Conservation (phyloP, 2,888 invertebrate species). For the Nycteola revayana region DNA sequence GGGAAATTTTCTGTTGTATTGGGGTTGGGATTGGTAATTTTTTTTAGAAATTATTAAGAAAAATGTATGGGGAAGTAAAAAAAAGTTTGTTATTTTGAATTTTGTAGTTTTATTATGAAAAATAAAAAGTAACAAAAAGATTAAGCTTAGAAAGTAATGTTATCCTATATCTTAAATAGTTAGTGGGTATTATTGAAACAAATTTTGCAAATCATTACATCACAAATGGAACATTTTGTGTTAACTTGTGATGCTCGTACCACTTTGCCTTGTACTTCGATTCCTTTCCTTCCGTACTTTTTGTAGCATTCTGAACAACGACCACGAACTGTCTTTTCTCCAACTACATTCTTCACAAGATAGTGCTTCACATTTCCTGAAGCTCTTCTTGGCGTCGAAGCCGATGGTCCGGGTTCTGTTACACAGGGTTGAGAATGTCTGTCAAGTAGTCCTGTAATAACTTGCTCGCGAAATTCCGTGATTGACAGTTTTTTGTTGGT, state of each 20-base stretch:
- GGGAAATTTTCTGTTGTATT: slow-evolving; percentile 3
- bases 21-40: slow-evolving; percentile 4
- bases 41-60: not conserved
- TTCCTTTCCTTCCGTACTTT: slow-evolving; percentile 4
- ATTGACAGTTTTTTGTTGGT: slow-evolving; percentile 12
- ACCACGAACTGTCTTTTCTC: slow-evolving; percentile 1
- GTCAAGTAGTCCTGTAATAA: slow-evolving; percentile 1
- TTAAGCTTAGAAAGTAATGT: too few relatives aligned
- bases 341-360: slow-evolving; percentile 1
- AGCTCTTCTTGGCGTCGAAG: slow-evolving; percentile 1
- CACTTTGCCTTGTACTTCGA: slow-evolving; percentile 1
- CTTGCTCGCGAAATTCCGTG: slow-evolving; percentile 16
- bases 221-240: slow-evolving; percentile 8
- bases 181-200: not conserved
- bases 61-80: not conserved
- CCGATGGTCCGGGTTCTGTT: not conserved
- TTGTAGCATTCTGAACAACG: slow-evolving; percentile 6
- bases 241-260: slow-evolving; percentile 4
- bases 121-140: too few relatives aligned
- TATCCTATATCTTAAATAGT: too few relatives aligned
- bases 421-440: too few relatives aligned
- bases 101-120: too few relatives aligned
- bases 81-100: too few relatives aligned
- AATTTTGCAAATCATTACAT: not conserved
- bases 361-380: slow-evolving; percentile 1